These are phyloP conservation scores for Allobates femoralis DNA, from an alignment of 2,797 vertebrate genomes.

Conservation along the genomic window DNA sequence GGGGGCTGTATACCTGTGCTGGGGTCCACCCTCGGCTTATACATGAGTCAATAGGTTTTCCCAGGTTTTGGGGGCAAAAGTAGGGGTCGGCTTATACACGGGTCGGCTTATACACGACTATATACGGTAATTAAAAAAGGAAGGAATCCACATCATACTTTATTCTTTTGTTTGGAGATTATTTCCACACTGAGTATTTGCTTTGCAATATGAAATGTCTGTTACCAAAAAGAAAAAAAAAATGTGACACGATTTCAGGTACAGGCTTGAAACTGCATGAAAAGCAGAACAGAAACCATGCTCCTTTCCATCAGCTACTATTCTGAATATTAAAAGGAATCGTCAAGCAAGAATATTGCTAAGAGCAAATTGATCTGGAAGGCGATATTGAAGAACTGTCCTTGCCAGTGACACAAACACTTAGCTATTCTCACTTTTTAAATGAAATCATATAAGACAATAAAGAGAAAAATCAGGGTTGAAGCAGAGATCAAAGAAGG, in stretches of 20 bases:
- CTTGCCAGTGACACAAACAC: neutral
- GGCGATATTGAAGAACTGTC: conserved; percentile 18
- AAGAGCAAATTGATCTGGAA: neutral
- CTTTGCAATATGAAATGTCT: too few relatives aligned
- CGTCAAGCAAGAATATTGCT: neutral
- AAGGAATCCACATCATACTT: too few relatives aligned
- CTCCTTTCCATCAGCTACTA: neutral
- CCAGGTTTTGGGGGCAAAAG: too few relatives aligned
- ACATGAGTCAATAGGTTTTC: too few relatives aligned
- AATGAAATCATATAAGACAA: neutral
- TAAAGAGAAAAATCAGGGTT: neutral
- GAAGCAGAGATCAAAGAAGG: neutral
- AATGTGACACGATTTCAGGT: neutral
- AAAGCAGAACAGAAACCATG: neutral
- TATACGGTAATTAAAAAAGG: too few relatives aligned
- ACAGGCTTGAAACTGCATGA: neutral
- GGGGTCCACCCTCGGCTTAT: too few relatives aligned
- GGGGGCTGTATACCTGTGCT: too few relatives aligned
- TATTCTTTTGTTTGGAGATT: too few relatives aligned
- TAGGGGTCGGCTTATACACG: too few relatives aligned
- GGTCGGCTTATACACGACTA: too few relatives aligned
- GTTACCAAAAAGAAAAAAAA: neutral
- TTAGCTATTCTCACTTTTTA: neutral
- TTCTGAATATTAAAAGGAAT: conserved; percentile 2
- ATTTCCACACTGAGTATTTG: too few relatives aligned